Evolutionary conservation across 2,888 invertebrate genomes (phyloP).

Genomic region (Drosophila sordidula): DNA sequence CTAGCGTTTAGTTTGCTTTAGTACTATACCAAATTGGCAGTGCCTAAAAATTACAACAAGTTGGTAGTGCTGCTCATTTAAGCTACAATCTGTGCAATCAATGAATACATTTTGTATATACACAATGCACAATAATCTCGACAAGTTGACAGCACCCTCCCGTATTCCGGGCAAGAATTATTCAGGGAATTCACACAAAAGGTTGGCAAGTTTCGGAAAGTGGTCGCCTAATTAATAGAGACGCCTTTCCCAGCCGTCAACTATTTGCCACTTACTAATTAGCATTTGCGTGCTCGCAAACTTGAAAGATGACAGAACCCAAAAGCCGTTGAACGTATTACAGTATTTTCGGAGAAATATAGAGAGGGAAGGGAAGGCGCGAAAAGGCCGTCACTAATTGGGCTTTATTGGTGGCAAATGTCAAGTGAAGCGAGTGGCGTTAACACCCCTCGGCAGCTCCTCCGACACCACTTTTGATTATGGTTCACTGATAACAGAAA

Average conservation of each 20-base stretch:
- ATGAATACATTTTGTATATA: not conserved
- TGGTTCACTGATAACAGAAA: conserved; percentile 56
- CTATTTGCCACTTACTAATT: conserved; percentile 75
- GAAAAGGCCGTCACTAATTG: conserved; percentile 56
- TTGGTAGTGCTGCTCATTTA: not conserved
- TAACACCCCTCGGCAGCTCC: not conserved
- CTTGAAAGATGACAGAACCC: conserved; percentile 28
- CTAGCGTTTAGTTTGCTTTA: not conserved
- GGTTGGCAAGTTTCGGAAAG: conserved; percentile 15
- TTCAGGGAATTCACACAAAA: conserved; percentile 4
- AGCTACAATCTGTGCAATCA: not conserved
- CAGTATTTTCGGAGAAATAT: not conserved
- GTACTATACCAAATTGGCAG: not conserved
- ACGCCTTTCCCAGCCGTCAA: conserved; percentile 44
- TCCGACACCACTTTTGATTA: conserved; percentile 39
- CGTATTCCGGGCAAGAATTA: not conserved
- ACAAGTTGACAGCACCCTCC: not conserved
- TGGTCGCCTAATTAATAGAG: conserved; percentile 51
- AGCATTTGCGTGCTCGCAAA: conserved; percentile 69
- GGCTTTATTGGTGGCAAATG: conserved; percentile 75
- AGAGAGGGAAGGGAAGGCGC: not conserved
- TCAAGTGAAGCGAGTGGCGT: conserved; percentile 59
- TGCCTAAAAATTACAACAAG: not conserved
- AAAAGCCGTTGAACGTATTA: conserved; percentile 15
- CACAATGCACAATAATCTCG: not conserved